Base-by-base conservation (phyloP, 2,797 vertebrate species). In the Acanthis flammea region DNA sequence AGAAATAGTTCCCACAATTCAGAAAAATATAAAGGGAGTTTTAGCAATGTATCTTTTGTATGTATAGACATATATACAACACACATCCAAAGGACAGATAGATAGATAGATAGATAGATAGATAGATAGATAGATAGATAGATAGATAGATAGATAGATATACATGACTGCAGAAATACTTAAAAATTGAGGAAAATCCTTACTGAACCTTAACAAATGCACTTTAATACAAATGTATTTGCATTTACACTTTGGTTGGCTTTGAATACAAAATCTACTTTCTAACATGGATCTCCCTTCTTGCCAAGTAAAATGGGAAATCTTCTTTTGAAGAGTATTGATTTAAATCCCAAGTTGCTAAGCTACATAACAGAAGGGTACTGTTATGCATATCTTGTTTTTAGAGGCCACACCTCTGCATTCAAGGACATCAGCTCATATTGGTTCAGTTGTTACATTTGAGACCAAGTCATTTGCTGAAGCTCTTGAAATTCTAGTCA, bases 231-330 rank as follows among this genome's bases (percentile, higher is more conserved):
- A 48, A 92, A 73, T 44, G 57, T 18, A 80, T 68, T 63, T 83
- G 51, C 35, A 66, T 57, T 60, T 51, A 55, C 37, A 31, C 4
- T 23, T 54, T n/a, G 39, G 61, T 37, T 18, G 55, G 31, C 18
- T 88, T 54, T 5, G 6, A 83, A 51, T 35, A 80, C n/a, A 88
- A 74, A 68, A 74, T 54, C 48, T 42, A 4, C 55, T 45, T 66
- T 87, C 67, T 85, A 63, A 57, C 14, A 23, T 8, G 11, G 27
- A 79, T 87, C 33, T 60, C 47, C 75, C 9, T 62, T 68, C 80
- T 89, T 76, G 37, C 33, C 53, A 77, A 61, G 57, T 92, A 91
- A 94, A 92, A 87, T 77, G 57, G 22, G 67, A 89, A 94, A 83
- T 80, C 72, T 92, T 82, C 53, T 72, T 88, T 71, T 67, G 60